A percentile compares a stretch with the other conserved stretches of the same genome.
phyloP scores from a whole-genome alignment of 2,797 vertebrate species.

The Phoeniculus purpureus region DNA sequence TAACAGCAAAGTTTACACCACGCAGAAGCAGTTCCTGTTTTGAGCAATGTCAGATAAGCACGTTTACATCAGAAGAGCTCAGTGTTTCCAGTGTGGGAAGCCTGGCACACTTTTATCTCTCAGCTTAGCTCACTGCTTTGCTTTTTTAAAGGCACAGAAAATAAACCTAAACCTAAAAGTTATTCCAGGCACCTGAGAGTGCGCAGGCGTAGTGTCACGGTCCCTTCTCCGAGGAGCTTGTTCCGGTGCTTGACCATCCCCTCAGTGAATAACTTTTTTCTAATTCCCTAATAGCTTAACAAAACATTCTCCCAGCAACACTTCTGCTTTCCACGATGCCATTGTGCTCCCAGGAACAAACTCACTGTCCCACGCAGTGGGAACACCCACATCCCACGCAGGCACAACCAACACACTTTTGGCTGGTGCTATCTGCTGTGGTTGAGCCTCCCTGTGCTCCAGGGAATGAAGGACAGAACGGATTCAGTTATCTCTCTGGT shows the following conservation, averaged over 20 bases:
- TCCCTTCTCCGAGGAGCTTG: not conserved
- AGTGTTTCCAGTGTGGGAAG: not conserved
- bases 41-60: not conserved
- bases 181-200: not conserved
- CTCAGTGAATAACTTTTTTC: not conserved
- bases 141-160: slow-evolving; percentile 12
- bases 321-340: not conserved
- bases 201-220: not conserved
- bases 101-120: not conserved
- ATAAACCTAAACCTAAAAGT: not conserved
- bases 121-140: slow-evolving; percentile 10
- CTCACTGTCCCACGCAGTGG: not conserved
- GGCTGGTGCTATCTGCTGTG: not conserved
- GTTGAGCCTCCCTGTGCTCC: not conserved
- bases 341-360: too few relatives aligned
- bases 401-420: not conserved
- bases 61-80: not conserved
- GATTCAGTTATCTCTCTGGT: not conserved
- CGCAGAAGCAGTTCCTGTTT: not conserved
- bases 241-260: not conserved
- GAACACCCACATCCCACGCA: not conserved
- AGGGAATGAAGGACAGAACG: not conserved
- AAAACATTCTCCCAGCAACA: not conserved
- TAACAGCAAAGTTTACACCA: not conserved
- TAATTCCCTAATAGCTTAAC: not conserved